Evolutionary conservation across 2,797 vertebrate species (phyloP).

Genomic region (Podarcis lilfordi): DNA sequence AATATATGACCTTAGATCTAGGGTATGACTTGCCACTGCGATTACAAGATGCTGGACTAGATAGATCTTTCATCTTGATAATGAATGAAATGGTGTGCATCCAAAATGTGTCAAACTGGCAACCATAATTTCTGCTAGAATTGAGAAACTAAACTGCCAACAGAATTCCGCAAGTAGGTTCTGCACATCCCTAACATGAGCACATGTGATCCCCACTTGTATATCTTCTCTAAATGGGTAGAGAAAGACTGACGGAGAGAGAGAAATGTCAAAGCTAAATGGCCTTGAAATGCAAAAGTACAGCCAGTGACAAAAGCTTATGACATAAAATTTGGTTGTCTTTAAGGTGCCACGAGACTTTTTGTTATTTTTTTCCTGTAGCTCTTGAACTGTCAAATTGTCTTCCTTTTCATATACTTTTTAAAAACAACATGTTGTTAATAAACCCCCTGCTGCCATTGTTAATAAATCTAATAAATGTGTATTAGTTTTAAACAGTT

Average conservation of each 20-base stretch:
- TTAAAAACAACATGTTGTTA: not conserved
- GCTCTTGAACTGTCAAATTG: not conserved
- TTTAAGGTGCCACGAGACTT: not conserved
- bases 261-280: not conserved
- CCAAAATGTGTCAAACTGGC: not conserved
- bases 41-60: no score
- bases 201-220: no score
- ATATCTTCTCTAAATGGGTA: no score
- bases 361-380: not conserved
- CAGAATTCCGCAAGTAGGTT: not conserved
- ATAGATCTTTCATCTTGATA: not conserved
- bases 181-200: not conserved
- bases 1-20: no score
- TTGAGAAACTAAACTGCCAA: not conserved
- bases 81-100: not conserved
- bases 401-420: accelerated
- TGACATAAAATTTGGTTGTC: not conserved
- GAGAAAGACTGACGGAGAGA: not conserved
- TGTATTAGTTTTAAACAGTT: constrained; percentile 1
- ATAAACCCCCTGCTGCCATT: not conserved
- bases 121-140: not conserved
- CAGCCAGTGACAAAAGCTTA: not conserved
- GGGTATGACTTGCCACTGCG: no score
- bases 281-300: not conserved
- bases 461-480: constrained; percentile 18